Evolutionary conservation across 2,888 invertebrate genomes (phyloP).

Genomic region (Pristionchus japonicus): DNA sequence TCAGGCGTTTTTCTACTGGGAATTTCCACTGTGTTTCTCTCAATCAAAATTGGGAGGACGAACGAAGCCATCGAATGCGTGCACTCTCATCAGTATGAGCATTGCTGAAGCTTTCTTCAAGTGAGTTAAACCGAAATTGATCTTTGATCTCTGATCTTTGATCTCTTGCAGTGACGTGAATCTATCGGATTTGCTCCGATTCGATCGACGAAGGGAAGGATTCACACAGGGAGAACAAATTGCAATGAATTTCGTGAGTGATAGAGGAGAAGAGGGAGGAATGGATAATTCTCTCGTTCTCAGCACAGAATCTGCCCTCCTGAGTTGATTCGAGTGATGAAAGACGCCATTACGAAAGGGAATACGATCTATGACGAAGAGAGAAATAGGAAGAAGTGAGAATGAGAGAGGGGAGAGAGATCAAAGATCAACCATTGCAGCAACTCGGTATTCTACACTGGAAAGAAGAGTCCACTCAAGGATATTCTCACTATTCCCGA

Average conservation of each 20-base stretch:
- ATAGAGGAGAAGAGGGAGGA: neutral
- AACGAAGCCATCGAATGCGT: neutral
- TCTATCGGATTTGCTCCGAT: neutral
- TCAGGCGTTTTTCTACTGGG: neutral
- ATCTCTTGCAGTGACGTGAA: slow-evolving; percentile 8
- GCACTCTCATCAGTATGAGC: slow-evolving; percentile 12
- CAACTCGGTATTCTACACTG: neutral
- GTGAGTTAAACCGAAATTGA: neutral
- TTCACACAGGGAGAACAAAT: neutral
- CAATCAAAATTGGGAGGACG: neutral
- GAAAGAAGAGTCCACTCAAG: neutral
- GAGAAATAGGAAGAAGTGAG: neutral
- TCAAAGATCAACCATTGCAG: neutral
- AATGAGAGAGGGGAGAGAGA: neutral
- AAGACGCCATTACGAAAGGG: neutral
- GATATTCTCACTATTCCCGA: slow-evolving; percentile 5
- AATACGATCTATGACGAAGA: slow-evolving; percentile 20
- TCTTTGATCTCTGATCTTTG: neutral
- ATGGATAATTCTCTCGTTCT: neutral
- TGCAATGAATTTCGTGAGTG: neutral
- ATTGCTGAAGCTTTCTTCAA: neutral
- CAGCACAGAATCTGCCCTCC: slow-evolving; percentile 28
- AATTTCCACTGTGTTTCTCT: slow-evolving; percentile 14
- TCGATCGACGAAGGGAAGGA: neutral
- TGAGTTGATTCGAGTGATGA: slow-evolving; percentile 21